A percentile compares a stretch with the other conserved stretches of the same genome.
Conservation (phyloP, 2,888 invertebrate genomes). For the Automeris io region DNA sequence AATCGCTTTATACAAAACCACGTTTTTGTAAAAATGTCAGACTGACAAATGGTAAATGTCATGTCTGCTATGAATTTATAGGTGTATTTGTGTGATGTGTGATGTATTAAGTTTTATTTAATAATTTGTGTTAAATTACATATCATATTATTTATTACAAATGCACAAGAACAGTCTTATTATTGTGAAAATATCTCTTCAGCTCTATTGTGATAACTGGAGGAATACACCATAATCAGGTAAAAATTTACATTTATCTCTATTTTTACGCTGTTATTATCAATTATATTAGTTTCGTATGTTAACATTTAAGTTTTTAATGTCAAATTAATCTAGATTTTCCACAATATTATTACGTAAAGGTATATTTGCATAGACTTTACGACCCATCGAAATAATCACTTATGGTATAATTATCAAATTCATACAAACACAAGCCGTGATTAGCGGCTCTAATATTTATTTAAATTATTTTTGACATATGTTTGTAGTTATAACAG, state of each 20-base stretch:
- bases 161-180: background rate
- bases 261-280: constrained; percentile 31
- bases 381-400: constrained; percentile 8
- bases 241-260: constrained; percentile 27
- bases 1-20: constrained; percentile 10
- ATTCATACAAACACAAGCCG: constrained; percentile 3
- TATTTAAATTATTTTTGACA: background rate
- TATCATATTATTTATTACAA: background rate
- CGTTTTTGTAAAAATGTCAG: constrained; percentile 28
- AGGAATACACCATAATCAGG: background rate
- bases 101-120: constrained; percentile 16
- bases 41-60: constrained; percentile 17
- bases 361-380: background rate
- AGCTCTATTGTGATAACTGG: background rate
- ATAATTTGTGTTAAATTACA: background rate
- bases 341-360: constrained; percentile 3
- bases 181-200: background rate
- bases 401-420: constrained; percentile 18
- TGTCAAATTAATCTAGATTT: constrained; percentile 2
- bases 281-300: constrained; percentile 29
- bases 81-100: constrained; percentile 37
- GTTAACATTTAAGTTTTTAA: constrained; percentile 19
- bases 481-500: background rate
- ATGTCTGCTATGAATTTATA: constrained; percentile 43
- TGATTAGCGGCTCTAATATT: background rate